Conservation (phyloP, 2,888 invertebrate genomes). For the Ptychoptera contaminata region DNA sequence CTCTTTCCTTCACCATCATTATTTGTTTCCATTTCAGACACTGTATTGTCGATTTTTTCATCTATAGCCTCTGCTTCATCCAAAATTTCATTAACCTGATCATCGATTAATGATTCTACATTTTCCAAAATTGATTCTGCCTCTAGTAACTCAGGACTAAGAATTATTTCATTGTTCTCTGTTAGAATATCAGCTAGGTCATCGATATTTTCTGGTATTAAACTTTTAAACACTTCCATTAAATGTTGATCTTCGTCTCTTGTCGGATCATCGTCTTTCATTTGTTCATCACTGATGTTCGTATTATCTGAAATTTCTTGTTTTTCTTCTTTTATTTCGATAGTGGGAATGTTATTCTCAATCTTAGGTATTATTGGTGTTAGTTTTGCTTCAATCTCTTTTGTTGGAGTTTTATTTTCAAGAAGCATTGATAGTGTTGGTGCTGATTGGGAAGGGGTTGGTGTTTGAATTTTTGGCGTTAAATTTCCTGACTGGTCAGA, state of each 20-base stretch:
- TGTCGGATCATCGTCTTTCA: background rate
- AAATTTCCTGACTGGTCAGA: background rate
- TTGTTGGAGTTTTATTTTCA: slow-evolving; percentile 33
- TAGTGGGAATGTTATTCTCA: no score
- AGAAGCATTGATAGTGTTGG: slow-evolving; percentile 60
- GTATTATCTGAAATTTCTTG: background rate
- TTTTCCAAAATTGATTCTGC: slow-evolving; percentile 25
- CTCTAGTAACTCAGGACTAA: slow-evolving; percentile 23
- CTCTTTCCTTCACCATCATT: no score
- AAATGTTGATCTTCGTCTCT: slow-evolving; percentile 26
- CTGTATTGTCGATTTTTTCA: no score
- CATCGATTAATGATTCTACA: slow-evolving; percentile 17
- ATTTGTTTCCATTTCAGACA: no score
- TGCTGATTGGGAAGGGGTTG: slow-evolving; percentile 44
- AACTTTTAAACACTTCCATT: slow-evolving; percentile 25
- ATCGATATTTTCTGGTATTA: slow-evolving; percentile 25
- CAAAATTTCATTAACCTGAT: background rate
- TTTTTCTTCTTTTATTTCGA: background rate
- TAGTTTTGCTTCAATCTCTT: slow-evolving; percentile 5
- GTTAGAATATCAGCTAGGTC: slow-evolving; percentile 25
- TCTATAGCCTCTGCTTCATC: background rate
- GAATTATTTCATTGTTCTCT: slow-evolving; percentile 14
- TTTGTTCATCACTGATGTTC: no score
- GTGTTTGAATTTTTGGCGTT: background rate
- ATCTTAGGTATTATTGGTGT: background rate